Percentiles rank a stretch among this genome's conserved stretches.
Conservation (phyloP, 2,888 invertebrate genomes). For the Boloria selene region DNA sequence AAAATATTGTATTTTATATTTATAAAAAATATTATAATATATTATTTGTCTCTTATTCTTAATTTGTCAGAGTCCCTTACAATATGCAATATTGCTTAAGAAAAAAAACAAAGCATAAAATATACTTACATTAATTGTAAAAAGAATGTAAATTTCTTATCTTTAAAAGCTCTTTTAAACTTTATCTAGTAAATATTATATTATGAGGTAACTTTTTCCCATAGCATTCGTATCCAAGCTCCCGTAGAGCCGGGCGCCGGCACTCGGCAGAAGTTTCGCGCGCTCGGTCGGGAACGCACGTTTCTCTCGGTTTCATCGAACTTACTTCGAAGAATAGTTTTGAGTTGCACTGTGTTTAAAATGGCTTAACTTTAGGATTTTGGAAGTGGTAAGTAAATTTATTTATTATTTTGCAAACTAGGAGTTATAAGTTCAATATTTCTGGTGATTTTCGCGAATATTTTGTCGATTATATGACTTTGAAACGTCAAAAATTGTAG, state of each 20-base stretch:
- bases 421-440: background rate
- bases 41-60: no score
- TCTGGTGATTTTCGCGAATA: background rate
- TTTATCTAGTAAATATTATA: background rate
- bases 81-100: no score
- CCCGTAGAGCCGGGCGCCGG: slow-evolving; percentile 26
- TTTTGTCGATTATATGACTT: no score
- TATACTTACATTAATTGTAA: no score
- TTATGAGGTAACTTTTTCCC: background rate
- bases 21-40: no score
- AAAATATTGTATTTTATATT: no score
- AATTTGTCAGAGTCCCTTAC: no score
- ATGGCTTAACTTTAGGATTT: slow-evolving; percentile 21
- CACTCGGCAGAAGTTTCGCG: slow-evolving; percentile 57
- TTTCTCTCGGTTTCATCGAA: slow-evolving; percentile 39
- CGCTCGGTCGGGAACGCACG: slow-evolving; percentile 60
- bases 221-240: background rate
- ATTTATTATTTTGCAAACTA: background rate
- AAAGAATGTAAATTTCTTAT: no score
- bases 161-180: slow-evolving; percentile 3
- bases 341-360: slow-evolving; percentile 25
- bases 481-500: no score
- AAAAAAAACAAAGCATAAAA: no score
- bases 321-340: slow-evolving; percentile 41
- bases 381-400: slow-evolving; percentile 22